These are phyloP conservation scores for Grammomys surdaster DNA, from an alignment of 2,113 vertebrate species.

Conservation along the genomic window DNA sequence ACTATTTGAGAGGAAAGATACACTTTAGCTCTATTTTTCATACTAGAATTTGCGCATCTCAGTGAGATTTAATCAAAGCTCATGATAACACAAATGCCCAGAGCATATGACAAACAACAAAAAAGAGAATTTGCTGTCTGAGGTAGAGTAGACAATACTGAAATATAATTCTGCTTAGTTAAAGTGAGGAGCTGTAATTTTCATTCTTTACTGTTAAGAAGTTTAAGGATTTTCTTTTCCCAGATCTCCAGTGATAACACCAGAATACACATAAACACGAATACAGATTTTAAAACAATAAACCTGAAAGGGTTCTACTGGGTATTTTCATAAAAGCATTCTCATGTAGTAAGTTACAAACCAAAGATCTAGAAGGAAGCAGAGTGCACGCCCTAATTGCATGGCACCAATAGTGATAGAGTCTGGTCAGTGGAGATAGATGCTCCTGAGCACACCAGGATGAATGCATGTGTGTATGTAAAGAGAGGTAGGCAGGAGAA, in stretches of 20 bases:
- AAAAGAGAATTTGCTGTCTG: not conserved
- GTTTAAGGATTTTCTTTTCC: constrained; percentile 17
- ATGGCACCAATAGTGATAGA: not conserved
- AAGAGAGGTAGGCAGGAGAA: not conserved
- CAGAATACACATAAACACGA: not conserved
- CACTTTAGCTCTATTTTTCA: not conserved
- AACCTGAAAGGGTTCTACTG: not conserved
- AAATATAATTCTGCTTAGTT: not conserved
- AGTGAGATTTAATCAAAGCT: not conserved
- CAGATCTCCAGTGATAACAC: not conserved
- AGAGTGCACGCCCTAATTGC: not conserved
- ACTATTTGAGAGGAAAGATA: not conserved
- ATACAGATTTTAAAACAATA: not conserved
- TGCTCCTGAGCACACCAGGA: not conserved
- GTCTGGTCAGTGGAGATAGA: not conserved
- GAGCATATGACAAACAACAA: not conserved
- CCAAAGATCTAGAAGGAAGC: not conserved
- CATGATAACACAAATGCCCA: not conserved
- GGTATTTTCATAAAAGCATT: not conserved
- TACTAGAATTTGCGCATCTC: not conserved
- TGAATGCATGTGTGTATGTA: not conserved
- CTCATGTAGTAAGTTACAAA: constrained; percentile 9
- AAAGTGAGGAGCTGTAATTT: not conserved
- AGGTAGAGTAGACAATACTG: not conserved
- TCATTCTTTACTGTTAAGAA: constrained; percentile 21